Evolutionary conservation across 1,140 invertebrate species (phyloP).

Genomic region (Solenopsis fugax): DNA sequence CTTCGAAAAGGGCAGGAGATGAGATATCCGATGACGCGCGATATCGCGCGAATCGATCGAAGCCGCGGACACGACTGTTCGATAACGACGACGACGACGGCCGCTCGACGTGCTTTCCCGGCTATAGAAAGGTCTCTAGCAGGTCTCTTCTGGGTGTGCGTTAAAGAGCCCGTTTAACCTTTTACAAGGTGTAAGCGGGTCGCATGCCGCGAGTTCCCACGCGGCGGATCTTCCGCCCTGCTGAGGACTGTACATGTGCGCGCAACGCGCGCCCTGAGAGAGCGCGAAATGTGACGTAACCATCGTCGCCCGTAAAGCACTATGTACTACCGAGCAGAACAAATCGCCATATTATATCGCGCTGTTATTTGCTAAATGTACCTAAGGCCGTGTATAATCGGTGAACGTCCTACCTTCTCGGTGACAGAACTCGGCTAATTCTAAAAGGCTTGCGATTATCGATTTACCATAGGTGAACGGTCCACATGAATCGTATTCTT

Average conservation of each 20-base stretch:
- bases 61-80: slow-evolving; percentile 67
- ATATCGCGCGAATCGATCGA: slow-evolving; percentile 71
- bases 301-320: slow-evolving; percentile 18
- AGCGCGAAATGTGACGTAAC: slow-evolving; percentile 59
- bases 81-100: slow-evolving; percentile 68
- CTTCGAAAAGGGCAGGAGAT: slow-evolving; percentile 15
- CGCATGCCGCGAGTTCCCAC: slow-evolving; percentile 77
- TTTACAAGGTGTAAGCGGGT: slow-evolving; percentile 76
- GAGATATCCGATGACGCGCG: slow-evolving; percentile 55
- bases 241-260: slow-evolving; percentile 48
- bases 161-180: slow-evolving; percentile 81
- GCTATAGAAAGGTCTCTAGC: slow-evolving; percentile 75
- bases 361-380: slow-evolving; percentile 46
- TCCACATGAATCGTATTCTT: neutral
- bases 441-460: neutral
- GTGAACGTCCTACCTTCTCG: neutral
- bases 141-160: slow-evolving; percentile 72
- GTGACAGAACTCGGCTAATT: neutral
- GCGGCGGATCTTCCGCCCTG: slow-evolving; percentile 74
- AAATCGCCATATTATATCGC: slow-evolving; percentile 56
- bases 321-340: slow-evolving; percentile 31
- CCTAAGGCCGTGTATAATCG: neutral
- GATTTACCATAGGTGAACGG: neutral
- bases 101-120: slow-evolving; percentile 70
- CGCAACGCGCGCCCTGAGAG: slow-evolving; percentile 35